Base-by-base conservation (phyloP, 2,797 vertebrate species). In the Ispidina lecontei region DNA sequence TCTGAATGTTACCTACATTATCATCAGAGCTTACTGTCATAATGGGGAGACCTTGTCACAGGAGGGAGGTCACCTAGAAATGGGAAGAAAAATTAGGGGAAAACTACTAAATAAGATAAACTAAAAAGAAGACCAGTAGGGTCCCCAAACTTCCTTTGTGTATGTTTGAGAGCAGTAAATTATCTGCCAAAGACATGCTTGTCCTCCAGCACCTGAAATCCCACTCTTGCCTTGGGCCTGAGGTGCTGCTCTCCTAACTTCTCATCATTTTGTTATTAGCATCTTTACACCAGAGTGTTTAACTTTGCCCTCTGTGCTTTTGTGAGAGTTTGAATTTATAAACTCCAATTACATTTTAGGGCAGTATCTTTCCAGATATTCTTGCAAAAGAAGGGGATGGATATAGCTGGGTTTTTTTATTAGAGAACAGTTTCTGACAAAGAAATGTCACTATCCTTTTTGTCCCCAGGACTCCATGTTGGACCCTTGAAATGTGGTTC, bases 1-100 rank as follows among this genome's bases (percentile, higher is more conserved):
- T 94, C 91, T 96, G 96, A 96, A 95, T 95, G 95, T 94, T 97
- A 96, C 95, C 95, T 97, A 91, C 94, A 95, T 97, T 96, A 96
- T 95, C 94, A 94, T 96, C 91, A 87, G 93, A 92, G 92, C 94
- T 96, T 92, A 92, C 96, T 96, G 95, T 96, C 91, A 71, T 93
- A 92, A 96, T 96, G 91, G 95, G 94, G 84, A 96, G 96, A 97
- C 96, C 96, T 97, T 97, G 96, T 97, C 96, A 92, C 64, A 65
- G 72, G 56, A 96, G 80, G 26, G 93, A 96, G 95, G 96, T 97
- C 96, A 96, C 91, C 94, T 95, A 92, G 94, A 96, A 96, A 92
- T 0, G 0, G 69, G 64, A 97, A 96, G 96, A 97, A 97, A 95
- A 96, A 97, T 88, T 73, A 71, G 92, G 89, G 87, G 69, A 52